These are phyloP conservation scores for Sebastes taczanowskii DNA, from an alignment of 2,797 vertebrate species.

Conservation along the genomic window DNA sequence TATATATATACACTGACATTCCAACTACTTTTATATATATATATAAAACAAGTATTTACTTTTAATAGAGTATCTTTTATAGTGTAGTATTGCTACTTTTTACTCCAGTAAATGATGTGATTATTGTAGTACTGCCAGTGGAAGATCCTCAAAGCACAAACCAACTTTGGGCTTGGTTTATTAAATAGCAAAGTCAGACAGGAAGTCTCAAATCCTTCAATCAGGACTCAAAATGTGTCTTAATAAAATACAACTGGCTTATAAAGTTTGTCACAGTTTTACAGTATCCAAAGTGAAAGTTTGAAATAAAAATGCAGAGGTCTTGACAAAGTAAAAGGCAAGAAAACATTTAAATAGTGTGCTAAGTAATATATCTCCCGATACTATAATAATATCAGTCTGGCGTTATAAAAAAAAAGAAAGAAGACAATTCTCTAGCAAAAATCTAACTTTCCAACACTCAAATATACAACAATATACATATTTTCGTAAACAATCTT, in stretches of 20 bases:
- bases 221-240: constrained; percentile 89
- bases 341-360: constrained; percentile 87
- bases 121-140: neutral
- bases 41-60: no score
- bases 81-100: neutral
- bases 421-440: constrained; percentile 70
- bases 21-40: no score
- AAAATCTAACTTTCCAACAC: constrained; percentile 75
- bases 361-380: constrained; percentile 87
- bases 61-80: neutral
- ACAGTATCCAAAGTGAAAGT: constrained; percentile 92
- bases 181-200: constrained; percentile 96
- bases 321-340: constrained; percentile 77
- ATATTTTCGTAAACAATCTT: constrained; percentile 93
- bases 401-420: constrained; percentile 85
- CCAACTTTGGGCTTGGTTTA: constrained; percentile 85
- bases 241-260: constrained; percentile 98
- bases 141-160: constrained; percentile 53
- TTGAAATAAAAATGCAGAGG: constrained; percentile 86
- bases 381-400: constrained; percentile 81
- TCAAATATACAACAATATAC: constrained; percentile 94
- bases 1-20: no score
- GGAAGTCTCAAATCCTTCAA: constrained; percentile 86
- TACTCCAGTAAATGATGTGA: neutral
- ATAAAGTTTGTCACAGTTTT: constrained; percentile 98